These are phyloP conservation scores for Phocoena phocoena DNA, from an alignment of 2,113 vertebrate species.

Conservation along the genomic window DNA sequence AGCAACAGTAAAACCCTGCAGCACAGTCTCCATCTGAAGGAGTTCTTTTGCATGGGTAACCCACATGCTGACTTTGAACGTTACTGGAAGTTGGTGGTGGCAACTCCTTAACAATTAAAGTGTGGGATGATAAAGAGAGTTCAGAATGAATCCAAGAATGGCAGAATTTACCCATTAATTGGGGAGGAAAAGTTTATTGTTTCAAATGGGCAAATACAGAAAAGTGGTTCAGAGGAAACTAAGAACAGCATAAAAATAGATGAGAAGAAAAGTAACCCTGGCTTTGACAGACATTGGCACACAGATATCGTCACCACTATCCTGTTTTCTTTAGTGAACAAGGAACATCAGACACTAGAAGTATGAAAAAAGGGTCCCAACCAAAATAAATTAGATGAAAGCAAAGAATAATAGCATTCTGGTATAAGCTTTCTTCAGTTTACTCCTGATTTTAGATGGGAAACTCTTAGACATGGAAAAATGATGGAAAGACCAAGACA, in stretches of 20 bases:
- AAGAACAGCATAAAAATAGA: constrained; percentile 47
- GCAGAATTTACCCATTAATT: constrained; percentile 83
- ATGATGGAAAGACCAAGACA: constrained; percentile 83
- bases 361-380: not conserved
- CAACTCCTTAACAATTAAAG: constrained; percentile 87
- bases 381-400: constrained; percentile 20
- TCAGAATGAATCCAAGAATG: constrained; percentile 88
- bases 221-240: constrained; percentile 76
- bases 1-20: constrained; percentile 85
- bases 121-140: not conserved
- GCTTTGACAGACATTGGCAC: constrained; percentile 68
- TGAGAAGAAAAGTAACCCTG: constrained; percentile 35
- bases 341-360: constrained; percentile 64
- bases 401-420: constrained; percentile 85
- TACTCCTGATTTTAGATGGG: constrained; percentile 90
- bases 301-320: constrained; percentile 57
- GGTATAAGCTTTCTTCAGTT: constrained; percentile 87
- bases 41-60: constrained; percentile 90
- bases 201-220: constrained; percentile 85
- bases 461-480: constrained; percentile 88
- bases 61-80: constrained; percentile 87
- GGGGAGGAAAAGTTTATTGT: constrained; percentile 87
- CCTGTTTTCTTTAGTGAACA: constrained; percentile 50
- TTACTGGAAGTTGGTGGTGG: constrained; percentile 88
- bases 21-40: constrained; percentile 82